Evolutionary conservation across 2,888 invertebrate species (phyloP), one percentile per base, ranked within the genome.

Genomic region (Cephus runcator): DNA sequence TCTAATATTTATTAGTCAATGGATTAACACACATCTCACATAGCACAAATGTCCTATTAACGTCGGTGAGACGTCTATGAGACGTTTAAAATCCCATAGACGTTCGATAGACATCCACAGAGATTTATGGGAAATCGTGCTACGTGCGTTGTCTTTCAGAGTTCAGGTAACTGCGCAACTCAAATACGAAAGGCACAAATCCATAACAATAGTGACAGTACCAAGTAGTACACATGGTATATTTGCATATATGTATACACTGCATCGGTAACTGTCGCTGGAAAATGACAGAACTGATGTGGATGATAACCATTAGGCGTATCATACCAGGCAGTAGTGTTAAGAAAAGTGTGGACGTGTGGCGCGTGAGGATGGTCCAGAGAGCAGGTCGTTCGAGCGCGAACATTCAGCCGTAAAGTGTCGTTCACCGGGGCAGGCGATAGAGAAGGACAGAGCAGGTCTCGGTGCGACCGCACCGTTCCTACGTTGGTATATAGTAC

Each of bases 41-140:
- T 56, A 56, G 56, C 9, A 23, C 2, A 23, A 56, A 56, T 23
- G 56, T 56, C 23, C 9, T 15, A 56, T 56, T 56, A 56, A 23
- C 23, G 23, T 23, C 56, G 23, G 2, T 9, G 23, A 9, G 23
- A 56, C 23, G 9, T 56, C 56, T 77, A 40, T 77, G 35, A 69
- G 36, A 77, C 75, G 75, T 77, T 75, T 75, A 77, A 69, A 75
- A 56, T 2, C 56, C 56, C 56, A 56, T 56, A 23, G 56, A 56
- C 23, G 56, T 56, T 23, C 56, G 56, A 56, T 56, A 56, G 56
- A 56, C 23, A 56, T 56, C 23, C 1, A 23, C 23, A 23, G 9
- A 9, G 2, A 56, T 56, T 56, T 40, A 40, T 40, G 15, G 6
- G 40, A 23, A 40, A 9, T 56, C 23, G 23, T 56, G 23, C 56